Evolutionary conservation across 2,888 invertebrate genomes (phyloP), one percentile per base, ranked within the genome.

Genomic region (Eupeodes luniger): DNA sequence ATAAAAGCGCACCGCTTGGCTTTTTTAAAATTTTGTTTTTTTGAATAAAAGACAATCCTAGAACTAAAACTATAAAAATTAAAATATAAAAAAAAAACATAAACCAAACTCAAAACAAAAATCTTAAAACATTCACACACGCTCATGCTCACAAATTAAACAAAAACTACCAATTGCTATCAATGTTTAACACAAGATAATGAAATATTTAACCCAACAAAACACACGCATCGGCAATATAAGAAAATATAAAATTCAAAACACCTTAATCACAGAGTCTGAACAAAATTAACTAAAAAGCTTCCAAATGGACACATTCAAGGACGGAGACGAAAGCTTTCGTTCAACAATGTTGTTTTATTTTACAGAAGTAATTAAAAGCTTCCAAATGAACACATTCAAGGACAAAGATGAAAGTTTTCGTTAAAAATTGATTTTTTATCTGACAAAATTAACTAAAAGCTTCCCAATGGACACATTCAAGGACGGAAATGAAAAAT

Each of bases 51-150:
- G 67, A 67, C 36, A 67, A 79, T 57, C 5, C 75, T 16, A 7
- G 9, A 59, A 66, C 40, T 16, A 72, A 67, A n/a, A 62, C 55
- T 12, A 62, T 16, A 76, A 47, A 55, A 70, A 44, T 84, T 53
- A 51, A 70, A 44, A 88, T 61, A 51, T 7, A 61, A 19, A 49
- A 80, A 70, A 64, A 61, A 64, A 47, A 77, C 74, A 49, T 70
- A 76, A 49, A 47, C 47, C n/a, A 44, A 81, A 74, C 66, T 40
- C 61, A 53, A 69, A 76, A 81, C 76, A 61, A 80, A 66, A 89
- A 51, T 51, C 34, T 67, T 62, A 91, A 91, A 92, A 93, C 94
- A 94, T 93, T 94, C 94, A 94, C 94, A 94, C 94, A 94, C 93
- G 94, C 94, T 94, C 94, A 93, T 93, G 94, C 94, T 94, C 94